phyloP scores from a whole-genome alignment of 2,888 invertebrate genomes.

The Tenthredo scrophulariae region DNA sequence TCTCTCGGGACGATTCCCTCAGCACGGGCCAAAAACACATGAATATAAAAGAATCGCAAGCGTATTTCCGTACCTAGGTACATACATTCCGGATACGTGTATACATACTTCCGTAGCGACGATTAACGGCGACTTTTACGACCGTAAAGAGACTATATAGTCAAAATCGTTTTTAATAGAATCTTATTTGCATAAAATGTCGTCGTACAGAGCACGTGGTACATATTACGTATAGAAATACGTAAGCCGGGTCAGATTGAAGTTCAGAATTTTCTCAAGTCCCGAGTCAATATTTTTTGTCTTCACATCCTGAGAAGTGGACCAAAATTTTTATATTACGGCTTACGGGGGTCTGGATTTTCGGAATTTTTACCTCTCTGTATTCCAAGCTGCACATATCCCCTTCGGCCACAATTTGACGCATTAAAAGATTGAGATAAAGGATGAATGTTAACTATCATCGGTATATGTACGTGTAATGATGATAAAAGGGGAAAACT shows the following conservation, averaged over 20 bases:
- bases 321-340: too few species aligned
- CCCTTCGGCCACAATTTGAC: background rate
- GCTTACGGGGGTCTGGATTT: too few species aligned
- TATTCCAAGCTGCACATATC: background rate
- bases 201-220: background rate
- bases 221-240: too few species aligned
- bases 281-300: too few species aligned
- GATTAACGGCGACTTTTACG: conserved; percentile 17
- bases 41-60: conserved; percentile 6
- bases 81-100: background rate
- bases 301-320: too few species aligned
- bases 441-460: background rate
- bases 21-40: background rate
- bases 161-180: conserved; percentile 1
- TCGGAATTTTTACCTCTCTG: too few species aligned
- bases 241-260: too few species aligned
- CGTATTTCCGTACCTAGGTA: background rate
- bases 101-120: background rate
- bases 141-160: background rate
- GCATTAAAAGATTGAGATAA: background rate
- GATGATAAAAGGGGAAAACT: background rate
- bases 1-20: conserved; percentile 3
- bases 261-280: too few species aligned
- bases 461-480: background rate
- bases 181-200: conserved; percentile 4